Base-by-base conservation (phyloP, 2,888 invertebrate species). In the Caenorhabditis sp. region DNA sequence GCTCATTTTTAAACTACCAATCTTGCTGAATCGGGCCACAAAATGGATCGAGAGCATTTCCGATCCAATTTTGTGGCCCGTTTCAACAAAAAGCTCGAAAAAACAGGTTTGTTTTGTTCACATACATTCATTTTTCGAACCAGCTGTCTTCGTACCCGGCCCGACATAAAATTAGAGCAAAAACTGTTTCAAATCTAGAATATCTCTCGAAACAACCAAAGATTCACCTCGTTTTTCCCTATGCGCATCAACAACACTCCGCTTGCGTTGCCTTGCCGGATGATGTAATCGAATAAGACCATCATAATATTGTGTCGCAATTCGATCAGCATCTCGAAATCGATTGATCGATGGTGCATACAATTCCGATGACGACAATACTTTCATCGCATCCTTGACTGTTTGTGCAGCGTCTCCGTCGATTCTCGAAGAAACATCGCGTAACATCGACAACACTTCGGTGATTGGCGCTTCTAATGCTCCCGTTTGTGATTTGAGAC, bases 251-350 rank as follows among this genome's bases (percentile, higher is more conserved):
- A 86, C 86, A 12, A 86, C 85, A n/a, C 81, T 81, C 12, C 83
- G 66, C 68, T 86, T 86, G 6, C 86, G 69, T 55, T 85, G 86
- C 26, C 86, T 71, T 2, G 82, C 74, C 5, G 86, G 84, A 57
- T 86, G 86, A 62, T 86, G 84, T 10, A 86, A 58, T 31, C 86
- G 71, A 55, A 86, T 84, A 24, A 86, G 68, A 24, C 86, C 86
- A 67, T 86, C 86, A 63, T 86, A 86, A 72, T 86, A 86, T 37
- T 86, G 86, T 50, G 83, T 81, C 24, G 86, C 85, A 17, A 86
- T 85, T 21, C 85, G 73, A 66, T 87, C 86, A 27, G 78, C 82
- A 62, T 85, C 84, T 12, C 83, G 74, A 71, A 86, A 84, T 19
- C 84, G 76, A n/a, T 79, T 81, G 26, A 86, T 81, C 10, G 81